Percentiles rank a stretch among this genome's conserved stretches.
These are phyloP conservation scores for Hyperoplus lanceolatus DNA, from an alignment of 2,797 vertebrate genomes.

Conservation along the genomic window DNA sequence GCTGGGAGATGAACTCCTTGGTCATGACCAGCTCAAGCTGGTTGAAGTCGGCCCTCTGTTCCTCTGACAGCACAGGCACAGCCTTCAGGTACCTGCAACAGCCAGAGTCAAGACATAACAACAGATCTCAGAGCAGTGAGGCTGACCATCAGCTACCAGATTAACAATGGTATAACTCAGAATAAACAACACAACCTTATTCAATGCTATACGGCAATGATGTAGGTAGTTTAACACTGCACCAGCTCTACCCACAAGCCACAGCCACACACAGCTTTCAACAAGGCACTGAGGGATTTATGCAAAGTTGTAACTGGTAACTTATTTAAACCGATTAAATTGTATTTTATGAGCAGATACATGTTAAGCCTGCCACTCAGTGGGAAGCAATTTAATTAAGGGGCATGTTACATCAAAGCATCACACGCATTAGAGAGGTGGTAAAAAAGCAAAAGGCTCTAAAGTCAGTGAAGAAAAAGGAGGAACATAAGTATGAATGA, in stretches of 20 bases:
- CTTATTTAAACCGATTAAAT: neutral
- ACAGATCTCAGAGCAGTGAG: conserved; percentile 3
- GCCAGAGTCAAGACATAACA: conserved; percentile 8
- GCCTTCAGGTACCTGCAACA: conserved; percentile 85
- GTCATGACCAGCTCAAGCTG: conserved; percentile 94
- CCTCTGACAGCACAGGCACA: conserved; percentile 89
- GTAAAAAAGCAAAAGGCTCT: neutral
- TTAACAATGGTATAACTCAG: neutral
- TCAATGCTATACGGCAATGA: neutral
- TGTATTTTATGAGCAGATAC: conserved; percentile 10
- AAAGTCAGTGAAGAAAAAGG: neutral
- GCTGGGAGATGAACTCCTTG: conserved; percentile 95
- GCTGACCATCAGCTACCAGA: neutral
- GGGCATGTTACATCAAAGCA: conserved; percentile 16
- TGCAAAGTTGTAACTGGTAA: conserved; percentile 13
- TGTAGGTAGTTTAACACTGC: neutral
- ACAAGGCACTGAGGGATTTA: neutral
- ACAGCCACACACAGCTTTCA: neutral
- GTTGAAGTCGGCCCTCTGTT: conserved; percentile 90
- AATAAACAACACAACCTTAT: neutral
- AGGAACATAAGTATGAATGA: neutral
- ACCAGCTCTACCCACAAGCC: neutral
- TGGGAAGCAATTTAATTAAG: conserved; percentile 12
- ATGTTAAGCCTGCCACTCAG: conserved; percentile 10
- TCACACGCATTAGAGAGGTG: neutral